Evolutionary conservation across 2,113 vertebrate genomes (phyloP).

Genomic region (Grammomys surdaster): DNA sequence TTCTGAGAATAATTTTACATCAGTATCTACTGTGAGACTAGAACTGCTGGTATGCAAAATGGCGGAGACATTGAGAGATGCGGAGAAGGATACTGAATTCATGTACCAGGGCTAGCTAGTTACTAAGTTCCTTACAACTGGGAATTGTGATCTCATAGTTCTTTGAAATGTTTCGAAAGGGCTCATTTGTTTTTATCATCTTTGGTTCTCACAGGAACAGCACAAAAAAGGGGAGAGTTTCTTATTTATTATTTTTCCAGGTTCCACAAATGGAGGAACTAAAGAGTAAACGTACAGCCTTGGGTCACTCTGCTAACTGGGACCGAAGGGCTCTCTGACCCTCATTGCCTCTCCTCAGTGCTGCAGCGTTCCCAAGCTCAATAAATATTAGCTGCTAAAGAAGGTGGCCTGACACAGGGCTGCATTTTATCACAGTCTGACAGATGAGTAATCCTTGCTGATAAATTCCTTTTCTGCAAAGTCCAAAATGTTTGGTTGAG

Average conservation of each 20-base stretch:
- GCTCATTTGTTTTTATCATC: constrained; percentile 12
- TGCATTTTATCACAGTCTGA: constrained; percentile 48
- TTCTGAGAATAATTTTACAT: constrained; percentile 43
- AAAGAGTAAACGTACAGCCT: neutral
- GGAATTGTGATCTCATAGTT: constrained; percentile 15
- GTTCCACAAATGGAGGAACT: neutral
- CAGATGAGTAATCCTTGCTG: constrained; percentile 46
- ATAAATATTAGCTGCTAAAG: constrained; percentile 47
- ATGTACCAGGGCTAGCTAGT: neutral
- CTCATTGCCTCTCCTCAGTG: neutral
- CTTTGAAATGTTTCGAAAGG: constrained; percentile 53
- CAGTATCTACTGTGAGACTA: neutral
- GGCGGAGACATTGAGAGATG: neutral
- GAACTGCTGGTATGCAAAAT: neutral
- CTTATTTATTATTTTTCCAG: neutral
- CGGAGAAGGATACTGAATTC: constrained; percentile 3
- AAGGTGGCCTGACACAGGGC: constrained; percentile 24
- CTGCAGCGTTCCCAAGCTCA: neutral
- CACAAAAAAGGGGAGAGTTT: neutral
- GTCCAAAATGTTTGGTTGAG: constrained; percentile 50
- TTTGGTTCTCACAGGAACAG: neutral
- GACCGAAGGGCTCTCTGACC: neutral
- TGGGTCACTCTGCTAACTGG: neutral
- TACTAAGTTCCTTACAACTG: constrained; percentile 51
- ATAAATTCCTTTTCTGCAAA: constrained; percentile 23